Evolutionary conservation across 2,888 invertebrate genomes (phyloP).

Genomic region (Aphidoletes aphidimyza): DNA sequence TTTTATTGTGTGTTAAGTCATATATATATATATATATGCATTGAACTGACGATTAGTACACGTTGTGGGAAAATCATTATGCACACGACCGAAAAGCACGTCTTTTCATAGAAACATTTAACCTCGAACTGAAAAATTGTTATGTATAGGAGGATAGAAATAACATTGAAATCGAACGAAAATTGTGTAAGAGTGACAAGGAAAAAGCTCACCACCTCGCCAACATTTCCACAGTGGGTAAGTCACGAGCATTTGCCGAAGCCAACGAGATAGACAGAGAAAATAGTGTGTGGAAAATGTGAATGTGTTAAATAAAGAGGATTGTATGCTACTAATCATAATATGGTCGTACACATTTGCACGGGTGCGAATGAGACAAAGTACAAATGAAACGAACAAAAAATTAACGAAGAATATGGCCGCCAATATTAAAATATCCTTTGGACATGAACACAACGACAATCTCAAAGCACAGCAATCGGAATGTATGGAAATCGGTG

Average conservation of each 20-base stretch:
- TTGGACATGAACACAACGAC: background rate
- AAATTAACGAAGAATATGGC: conserved; percentile 1
- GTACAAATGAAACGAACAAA: background rate
- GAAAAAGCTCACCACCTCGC: background rate
- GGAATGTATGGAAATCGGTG: background rate
- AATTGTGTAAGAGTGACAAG: background rate
- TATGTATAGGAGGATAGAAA: background rate
- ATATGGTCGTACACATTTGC: background rate
- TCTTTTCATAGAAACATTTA: conserved; percentile 53
- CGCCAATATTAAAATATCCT: conserved; percentile 36
- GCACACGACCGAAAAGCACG: conserved; percentile 45
- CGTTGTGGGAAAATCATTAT: conserved; percentile 37
- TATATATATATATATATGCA: background rate
- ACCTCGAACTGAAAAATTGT: conserved; percentile 54
- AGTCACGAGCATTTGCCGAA: background rate
- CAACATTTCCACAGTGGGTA: no score
- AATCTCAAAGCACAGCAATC: background rate
- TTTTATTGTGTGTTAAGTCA: background rate
- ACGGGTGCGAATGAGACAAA: background rate
- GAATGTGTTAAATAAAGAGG: background rate
- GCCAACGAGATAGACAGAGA: background rate
- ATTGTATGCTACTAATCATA: background rate
- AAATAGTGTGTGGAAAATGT: no score
- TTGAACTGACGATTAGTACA: conserved; percentile 19
- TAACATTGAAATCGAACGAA: conserved; percentile 12